Conservation (phyloP, 2,797 vertebrate genomes). For the Girardinus metallicus region DNA sequence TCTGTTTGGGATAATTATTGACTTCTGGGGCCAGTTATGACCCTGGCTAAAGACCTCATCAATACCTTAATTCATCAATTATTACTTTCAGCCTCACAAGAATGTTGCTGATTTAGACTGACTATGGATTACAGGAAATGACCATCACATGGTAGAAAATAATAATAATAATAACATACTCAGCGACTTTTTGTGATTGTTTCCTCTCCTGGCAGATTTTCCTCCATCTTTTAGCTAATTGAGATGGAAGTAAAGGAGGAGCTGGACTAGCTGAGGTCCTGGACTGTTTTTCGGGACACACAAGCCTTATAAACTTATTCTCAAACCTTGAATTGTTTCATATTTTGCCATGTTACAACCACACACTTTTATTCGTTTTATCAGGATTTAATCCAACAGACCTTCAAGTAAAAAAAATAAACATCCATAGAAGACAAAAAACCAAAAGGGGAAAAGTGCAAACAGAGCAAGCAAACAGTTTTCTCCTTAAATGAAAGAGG, state of each 20-base stretch:
- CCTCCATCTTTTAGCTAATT: constrained; percentile 52
- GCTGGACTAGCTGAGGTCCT: constrained; percentile 11
- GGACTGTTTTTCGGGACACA: not conserved
- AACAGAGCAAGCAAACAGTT: too few relatives aligned
- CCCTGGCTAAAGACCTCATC: constrained; percentile 84
- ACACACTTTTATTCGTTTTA: not conserved
- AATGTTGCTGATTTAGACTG: constrained; percentile 81
- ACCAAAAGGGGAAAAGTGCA: not conserved
- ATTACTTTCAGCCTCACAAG: constrained; percentile 76
- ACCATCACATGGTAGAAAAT: constrained; percentile 72
- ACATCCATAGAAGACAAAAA: not conserved
- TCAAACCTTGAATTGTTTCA: not conserved
- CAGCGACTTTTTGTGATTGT: constrained; percentile 68
- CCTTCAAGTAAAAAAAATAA: not conserved
- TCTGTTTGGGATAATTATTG: constrained; percentile 86
- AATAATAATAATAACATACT: constrained; percentile 28
- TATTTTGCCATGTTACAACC: not conserved
- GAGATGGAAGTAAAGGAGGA: constrained; percentile 16
- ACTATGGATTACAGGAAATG: constrained; percentile 72
- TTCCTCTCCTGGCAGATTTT: constrained; percentile 51
- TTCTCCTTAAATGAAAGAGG: too few relatives aligned
- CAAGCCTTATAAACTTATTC: not conserved
- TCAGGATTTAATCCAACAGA: not conserved
- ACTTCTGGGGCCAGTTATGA: constrained; percentile 82
- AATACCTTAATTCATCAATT: constrained; percentile 85